A percentile compares a stretch with the other conserved stretches of the same genome.
phyloP scores from a whole-genome alignment of 2,113 vertebrate species.

The Clarias gariepinus region DNA sequence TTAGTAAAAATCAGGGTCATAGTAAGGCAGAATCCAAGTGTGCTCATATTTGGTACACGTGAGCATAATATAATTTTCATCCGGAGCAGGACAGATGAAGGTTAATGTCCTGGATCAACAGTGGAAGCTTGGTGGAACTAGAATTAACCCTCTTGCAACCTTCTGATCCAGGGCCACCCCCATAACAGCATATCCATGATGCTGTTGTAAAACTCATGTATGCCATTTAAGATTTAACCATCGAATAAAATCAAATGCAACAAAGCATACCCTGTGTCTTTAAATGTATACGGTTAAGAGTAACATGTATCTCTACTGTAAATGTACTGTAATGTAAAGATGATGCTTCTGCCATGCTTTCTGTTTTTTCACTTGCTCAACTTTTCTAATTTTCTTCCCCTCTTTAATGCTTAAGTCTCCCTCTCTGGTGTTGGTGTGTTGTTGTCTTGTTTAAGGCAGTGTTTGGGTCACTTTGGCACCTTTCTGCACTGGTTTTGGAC shows the following conservation, averaged over 20 bases:
- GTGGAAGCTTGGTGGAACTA: not conserved
- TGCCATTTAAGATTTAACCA: not conserved
- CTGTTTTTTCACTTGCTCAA: not conserved
- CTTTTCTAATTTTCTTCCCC: not conserved
- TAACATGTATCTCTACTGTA: not conserved
- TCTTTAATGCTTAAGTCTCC: not conserved
- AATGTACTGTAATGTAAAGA: not conserved
- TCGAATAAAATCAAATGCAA: not conserved
- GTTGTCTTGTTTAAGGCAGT: not conserved
- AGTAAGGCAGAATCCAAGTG: not conserved
- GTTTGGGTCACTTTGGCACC: conserved; percentile 11
- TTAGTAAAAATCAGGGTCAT: not conserved
- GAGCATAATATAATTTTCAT: not conserved
- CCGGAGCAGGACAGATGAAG: not conserved
- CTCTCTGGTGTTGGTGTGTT: not conserved
- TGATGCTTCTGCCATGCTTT: conserved; percentile 46
- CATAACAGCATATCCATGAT: not conserved
- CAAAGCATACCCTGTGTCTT: not conserved
- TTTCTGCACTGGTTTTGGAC: conserved; percentile 37
- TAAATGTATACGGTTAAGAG: not conserved
- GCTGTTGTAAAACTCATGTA: not conserved
- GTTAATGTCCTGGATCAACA: not conserved
- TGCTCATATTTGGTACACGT: not conserved
- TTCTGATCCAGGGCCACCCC: not conserved
- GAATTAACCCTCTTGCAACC: not conserved